phyloP scores from a whole-genome alignment of 2,888 invertebrate species.

The Pherbina coryleti region DNA sequence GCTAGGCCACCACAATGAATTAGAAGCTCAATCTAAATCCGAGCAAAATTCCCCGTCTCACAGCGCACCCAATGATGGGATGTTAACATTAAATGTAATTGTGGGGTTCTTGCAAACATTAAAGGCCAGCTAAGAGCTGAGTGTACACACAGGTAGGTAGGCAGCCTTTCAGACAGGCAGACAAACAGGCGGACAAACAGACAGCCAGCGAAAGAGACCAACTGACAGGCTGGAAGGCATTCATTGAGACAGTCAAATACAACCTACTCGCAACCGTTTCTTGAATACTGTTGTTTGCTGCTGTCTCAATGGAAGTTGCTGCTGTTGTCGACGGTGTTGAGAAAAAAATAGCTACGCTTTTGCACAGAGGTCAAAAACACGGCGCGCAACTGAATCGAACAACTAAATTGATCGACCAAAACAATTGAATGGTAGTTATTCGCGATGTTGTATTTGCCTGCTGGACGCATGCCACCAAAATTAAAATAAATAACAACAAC shows the following conservation, averaged over 20 bases:
- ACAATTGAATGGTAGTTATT: slow-evolving; percentile 55
- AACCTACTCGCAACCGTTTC: neutral
- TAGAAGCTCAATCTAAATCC: neutral
- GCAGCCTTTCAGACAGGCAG: slow-evolving; percentile 1
- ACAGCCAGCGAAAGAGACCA: neutral
- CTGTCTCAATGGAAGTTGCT: slow-evolving; percentile 33
- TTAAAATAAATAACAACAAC: slow-evolving; percentile 56
- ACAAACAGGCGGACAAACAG: neutral
- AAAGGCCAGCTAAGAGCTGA: slow-evolving; percentile 51
- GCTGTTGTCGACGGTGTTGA: slow-evolving; percentile 39
- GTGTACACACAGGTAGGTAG: neutral
- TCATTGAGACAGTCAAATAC: neutral
- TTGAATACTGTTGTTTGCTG: slow-evolving; percentile 29
- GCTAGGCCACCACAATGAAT: neutral
- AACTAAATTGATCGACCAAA: slow-evolving; percentile 67
- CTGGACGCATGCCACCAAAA: slow-evolving; percentile 45
- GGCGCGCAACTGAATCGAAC: slow-evolving; percentile 43
- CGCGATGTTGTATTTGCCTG: slow-evolving; percentile 10
- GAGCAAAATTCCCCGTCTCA: neutral
- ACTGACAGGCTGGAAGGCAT: slow-evolving; percentile 8
- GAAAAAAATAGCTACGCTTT: slow-evolving; percentile 40
- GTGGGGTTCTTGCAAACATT: slow-evolving; percentile 53
- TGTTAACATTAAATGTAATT: slow-evolving; percentile 64
- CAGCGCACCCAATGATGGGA: slow-evolving; percentile 50
- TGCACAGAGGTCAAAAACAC: slow-evolving; percentile 63